A percentile compares a stretch with the other conserved stretches of the same genome.
These are phyloP conservation scores for Rafetus swinhoei DNA, from an alignment of 2,113 vertebrate genomes.

Conservation along the genomic window DNA sequence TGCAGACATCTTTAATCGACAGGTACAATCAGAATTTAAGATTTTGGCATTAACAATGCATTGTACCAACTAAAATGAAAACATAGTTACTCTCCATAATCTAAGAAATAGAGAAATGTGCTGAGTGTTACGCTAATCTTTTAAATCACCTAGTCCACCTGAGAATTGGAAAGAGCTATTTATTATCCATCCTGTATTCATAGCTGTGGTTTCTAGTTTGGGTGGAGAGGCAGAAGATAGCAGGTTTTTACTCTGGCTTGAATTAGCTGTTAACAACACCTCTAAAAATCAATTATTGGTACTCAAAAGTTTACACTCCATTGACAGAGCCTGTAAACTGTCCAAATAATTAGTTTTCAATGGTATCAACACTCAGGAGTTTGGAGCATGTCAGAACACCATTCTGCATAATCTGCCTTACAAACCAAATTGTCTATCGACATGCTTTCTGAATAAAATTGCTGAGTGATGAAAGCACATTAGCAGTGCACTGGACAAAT, in stretches of 20 bases:
- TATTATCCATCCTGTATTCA: conserved; percentile 21
- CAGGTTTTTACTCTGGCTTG: conserved; percentile 22
- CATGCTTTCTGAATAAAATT: not conserved
- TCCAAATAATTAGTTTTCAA: not conserved
- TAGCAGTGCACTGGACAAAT: not conserved
- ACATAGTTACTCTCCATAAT: fast-evolving
- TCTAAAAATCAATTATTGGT: conserved; percentile 11
- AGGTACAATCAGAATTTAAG: not conserved
- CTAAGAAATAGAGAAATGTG: not conserved
- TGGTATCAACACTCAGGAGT: not conserved
- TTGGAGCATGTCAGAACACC: not conserved
- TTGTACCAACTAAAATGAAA: fast-evolving
- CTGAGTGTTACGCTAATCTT: conserved; percentile 7
- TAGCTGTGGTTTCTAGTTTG: conserved; percentile 15
- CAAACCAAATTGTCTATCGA: not conserved
- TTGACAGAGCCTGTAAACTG: not conserved
- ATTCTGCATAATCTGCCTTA: not conserved
- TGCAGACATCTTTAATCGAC: not conserved
- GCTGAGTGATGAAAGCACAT: not conserved
- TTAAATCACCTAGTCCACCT: not conserved
- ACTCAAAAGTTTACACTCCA: not conserved
- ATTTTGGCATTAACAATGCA: not conserved
- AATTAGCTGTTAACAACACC: conserved; percentile 8
- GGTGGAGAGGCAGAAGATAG: not conserved
- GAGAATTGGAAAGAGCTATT: not conserved